Percentiles rank a stretch among this genome's conserved stretches.
Evolutionary conservation across 2,797 vertebrate genomes (phyloP).

Genomic region (Babyrousa celebensis): DNA sequence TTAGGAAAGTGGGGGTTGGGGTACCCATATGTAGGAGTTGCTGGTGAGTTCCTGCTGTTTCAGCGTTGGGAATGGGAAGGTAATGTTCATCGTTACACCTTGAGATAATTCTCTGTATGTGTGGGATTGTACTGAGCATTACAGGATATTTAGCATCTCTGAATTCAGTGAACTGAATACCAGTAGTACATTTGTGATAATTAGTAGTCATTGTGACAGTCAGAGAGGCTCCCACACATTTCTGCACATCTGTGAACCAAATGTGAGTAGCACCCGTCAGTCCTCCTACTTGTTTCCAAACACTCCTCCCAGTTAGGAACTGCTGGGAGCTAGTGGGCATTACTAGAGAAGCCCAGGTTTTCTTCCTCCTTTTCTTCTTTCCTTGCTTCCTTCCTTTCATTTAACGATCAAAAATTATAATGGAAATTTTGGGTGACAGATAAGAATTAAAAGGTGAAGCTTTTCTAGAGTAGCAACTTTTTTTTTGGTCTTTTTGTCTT

Average conservation of each 20-base stretch:
- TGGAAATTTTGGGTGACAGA: background rate
- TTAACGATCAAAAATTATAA: background rate
- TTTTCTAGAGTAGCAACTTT: slow-evolving; percentile 24
- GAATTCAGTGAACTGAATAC: slow-evolving; percentile 3
- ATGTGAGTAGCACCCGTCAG: background rate
- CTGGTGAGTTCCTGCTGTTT: background rate
- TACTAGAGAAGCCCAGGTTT: background rate
- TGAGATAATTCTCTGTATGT: background rate
- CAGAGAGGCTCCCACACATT: background rate
- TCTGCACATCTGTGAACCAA: background rate
- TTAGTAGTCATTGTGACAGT: background rate
- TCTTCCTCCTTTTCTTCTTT: background rate
- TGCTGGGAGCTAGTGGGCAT: background rate
- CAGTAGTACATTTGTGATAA: background rate
- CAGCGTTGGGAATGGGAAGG: background rate
- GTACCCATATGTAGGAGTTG: background rate
- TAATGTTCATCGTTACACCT: background rate
- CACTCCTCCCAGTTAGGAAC: background rate
- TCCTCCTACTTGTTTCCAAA: background rate
- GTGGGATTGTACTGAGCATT: background rate
- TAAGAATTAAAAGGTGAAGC: slow-evolving; percentile 16
- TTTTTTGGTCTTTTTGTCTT: background rate
- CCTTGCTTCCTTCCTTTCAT: background rate
- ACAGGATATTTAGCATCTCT: background rate
- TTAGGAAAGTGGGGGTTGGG: background rate